Base-by-base conservation (phyloP, 2,797 vertebrate genomes). In the Anisognathus igniventris region DNA sequence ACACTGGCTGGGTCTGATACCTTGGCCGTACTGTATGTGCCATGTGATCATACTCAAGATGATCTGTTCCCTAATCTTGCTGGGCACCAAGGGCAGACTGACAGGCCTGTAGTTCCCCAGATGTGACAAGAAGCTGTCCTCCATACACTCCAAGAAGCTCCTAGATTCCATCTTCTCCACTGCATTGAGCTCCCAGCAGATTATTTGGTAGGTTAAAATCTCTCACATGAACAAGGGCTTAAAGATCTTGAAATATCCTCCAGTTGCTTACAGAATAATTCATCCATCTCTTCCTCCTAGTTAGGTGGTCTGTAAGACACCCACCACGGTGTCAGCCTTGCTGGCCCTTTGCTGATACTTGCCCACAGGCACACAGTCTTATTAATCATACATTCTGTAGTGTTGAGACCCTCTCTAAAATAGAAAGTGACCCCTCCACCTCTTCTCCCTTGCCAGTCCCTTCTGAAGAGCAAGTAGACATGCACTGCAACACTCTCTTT, bases 341-440 rank as follows among this genome's bases (percentile, higher is more conserved):
- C 1, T 54, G 33, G 28, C 15, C 23, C 28, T 54, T 23, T 0
- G 1, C 33, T 8, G 23, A 39, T 23, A 21, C 57, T 23, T 28
- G 15, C 4, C 57, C 33, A 47, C 0, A n/a, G 15, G 24, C 33
- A 71, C 23, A 10, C 33, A 45, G 45, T 4, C 12, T 28, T 16
- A 82, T 4, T 47, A 28, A 62, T 39, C 15, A 0, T 9, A 19
- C 27, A 0, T 12, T 45, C 23, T 20, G 10, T 2, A 45, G 12
- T 12, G 28, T 7, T 28, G 23, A 54, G 23, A 72, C 23, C 14
- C 39, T 23, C 28, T 19, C 19, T 39, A 39, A 72, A 7, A 54
- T 1, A 62, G 8, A 10, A n/a, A 45, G 48, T 9, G 7, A 62
- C 19, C 12, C 15, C n/a, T 54, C 23, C 10, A 39, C 8, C 40